Base-by-base conservation (phyloP, 1,140 invertebrate species). In the Lanistes nyassanus region DNA sequence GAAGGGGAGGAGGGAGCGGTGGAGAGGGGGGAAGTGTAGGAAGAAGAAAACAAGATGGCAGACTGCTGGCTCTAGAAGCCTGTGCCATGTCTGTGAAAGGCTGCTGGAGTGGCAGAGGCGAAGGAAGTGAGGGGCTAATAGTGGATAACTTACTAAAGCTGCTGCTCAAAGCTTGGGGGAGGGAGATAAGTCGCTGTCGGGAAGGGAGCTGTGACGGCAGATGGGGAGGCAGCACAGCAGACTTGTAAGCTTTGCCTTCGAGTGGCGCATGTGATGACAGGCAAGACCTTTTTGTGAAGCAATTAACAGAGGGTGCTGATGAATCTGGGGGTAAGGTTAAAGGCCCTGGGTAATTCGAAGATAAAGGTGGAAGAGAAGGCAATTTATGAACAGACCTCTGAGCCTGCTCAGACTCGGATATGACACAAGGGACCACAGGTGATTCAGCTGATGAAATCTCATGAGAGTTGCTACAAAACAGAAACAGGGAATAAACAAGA, bases 1-100 rank as follows among this genome's bases (percentile, higher is more conserved):
- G 39, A 7, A 62, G 53, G 64, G 69, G 62, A 31, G 74, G 73
- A 29, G 73, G 69, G 34, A 47, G 55, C 42, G 71, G 29, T 58
- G 55, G 70, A 6, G 70, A 53, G 16, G 71, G 73, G 58, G 73
- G 73, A 47, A 65, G 69, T 3, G 37, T 42, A 53, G 51, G 51
- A 53, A 23, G 51, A 23, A 23, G 51, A n/a, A n/a, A n/a, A n/a
- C n/a, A n/a, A n/a, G n/a, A n/a, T n/a, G n/a, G n/a, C n/a, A n/a
- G n/a, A n/a, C n/a, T n/a, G n/a, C n/a, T n/a, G n/a, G n/a, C n/a
- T n/a, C n/a, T n/a, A n/a, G n/a, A n/a, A n/a, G n/a, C n/a, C n/a
- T n/a, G n/a, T n/a, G n/a, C n/a, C n/a, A n/a, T n/a, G n/a, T n/a
- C n/a, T n/a, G n/a, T n/a, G n/a, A n/a, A n/a, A n/a, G n/a, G n/a